Evolutionary conservation across 2,797 vertebrate species (phyloP).

Genomic region (Gobionotothen gibberifrons): DNA sequence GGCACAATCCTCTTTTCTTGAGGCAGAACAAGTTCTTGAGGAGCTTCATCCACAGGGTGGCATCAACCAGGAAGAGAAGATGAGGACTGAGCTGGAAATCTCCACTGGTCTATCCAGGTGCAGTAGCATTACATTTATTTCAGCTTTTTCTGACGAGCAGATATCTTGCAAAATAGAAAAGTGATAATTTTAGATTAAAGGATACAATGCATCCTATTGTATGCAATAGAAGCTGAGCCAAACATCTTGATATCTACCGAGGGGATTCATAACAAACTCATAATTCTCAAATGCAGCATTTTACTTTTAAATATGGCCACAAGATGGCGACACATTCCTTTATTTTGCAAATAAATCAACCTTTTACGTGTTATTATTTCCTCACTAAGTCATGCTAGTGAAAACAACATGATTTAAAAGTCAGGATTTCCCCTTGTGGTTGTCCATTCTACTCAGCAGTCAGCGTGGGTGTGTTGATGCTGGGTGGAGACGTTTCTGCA

Average conservation of each 20-base stretch:
- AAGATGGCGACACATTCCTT: slow-evolving; percentile 57
- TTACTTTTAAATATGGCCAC: slow-evolving; percentile 50
- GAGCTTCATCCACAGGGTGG: slow-evolving; percentile 71
- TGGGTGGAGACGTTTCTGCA: slow-evolving; percentile 26
- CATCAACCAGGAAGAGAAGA: slow-evolving; percentile 75
- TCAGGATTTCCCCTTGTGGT: slow-evolving; percentile 12
- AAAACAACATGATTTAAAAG: slow-evolving; percentile 3
- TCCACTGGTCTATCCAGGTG: slow-evolving; percentile 78
- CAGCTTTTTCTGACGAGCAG: background rate
- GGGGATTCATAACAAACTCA: background rate
- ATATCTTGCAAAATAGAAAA: background rate
- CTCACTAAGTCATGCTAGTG: background rate
- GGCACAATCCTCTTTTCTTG: slow-evolving; percentile 72
- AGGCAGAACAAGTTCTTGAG: slow-evolving; percentile 72
- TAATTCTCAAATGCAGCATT: background rate
- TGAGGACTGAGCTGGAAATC: slow-evolving; percentile 73
- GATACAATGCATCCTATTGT: background rate
- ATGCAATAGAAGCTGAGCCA: slow-evolving; percentile 11
- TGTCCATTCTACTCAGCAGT: slow-evolving; percentile 24
- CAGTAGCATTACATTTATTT: background rate
- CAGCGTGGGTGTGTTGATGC: slow-evolving; percentile 25
- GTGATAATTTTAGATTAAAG: background rate
- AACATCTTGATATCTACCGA: slow-evolving; percentile 22
- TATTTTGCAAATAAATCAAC: background rate
- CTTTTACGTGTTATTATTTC: background rate